phyloP scores from a whole-genome alignment of 2,888 invertebrate species.

The Holacanthella duospinosa region DNA sequence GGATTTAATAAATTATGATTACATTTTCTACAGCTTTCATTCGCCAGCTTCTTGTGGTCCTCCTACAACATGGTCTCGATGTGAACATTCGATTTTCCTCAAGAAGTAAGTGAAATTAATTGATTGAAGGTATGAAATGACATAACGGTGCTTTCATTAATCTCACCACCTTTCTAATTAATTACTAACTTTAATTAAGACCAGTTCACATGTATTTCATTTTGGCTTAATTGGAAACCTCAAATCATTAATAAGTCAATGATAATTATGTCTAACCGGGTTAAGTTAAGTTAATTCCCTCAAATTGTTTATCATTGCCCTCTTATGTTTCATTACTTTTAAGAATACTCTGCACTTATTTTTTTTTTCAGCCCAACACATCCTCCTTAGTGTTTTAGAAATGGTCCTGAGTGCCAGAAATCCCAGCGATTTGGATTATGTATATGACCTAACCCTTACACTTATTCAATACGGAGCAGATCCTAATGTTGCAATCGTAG shows the following conservation, averaged over 20 bases:
- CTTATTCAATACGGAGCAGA: conserved; percentile 64
- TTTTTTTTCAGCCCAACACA: conserved; percentile 49
- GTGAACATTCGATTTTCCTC: conserved; percentile 50
- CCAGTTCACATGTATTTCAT: no score
- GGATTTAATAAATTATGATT: background rate
- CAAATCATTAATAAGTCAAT: no score
- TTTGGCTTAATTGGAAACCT: no score
- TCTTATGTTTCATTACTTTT: no score
- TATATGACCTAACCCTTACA: conserved; percentile 58
- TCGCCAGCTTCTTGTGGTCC: conserved; percentile 51
- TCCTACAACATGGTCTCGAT: conserved; percentile 36
- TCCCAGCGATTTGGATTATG: conserved; percentile 56
- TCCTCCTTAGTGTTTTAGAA: conserved; percentile 53
- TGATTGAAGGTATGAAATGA: background rate
- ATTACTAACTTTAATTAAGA: no score
- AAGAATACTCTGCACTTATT: no score
- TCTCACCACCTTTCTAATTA: background rate
- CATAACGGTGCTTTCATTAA: no score
- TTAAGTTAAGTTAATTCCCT: no score
- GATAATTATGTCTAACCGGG: no score
- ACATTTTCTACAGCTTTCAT: conserved; percentile 48
- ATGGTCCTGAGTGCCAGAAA: conserved; percentile 49
- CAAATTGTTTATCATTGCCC: no score
- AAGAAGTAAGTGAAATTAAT: conserved; percentile 38
- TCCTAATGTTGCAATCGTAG: conserved; percentile 43